phyloP scores from a whole-genome alignment of 2,797 vertebrate species.

The Trichosurus vulpecula region DNA sequence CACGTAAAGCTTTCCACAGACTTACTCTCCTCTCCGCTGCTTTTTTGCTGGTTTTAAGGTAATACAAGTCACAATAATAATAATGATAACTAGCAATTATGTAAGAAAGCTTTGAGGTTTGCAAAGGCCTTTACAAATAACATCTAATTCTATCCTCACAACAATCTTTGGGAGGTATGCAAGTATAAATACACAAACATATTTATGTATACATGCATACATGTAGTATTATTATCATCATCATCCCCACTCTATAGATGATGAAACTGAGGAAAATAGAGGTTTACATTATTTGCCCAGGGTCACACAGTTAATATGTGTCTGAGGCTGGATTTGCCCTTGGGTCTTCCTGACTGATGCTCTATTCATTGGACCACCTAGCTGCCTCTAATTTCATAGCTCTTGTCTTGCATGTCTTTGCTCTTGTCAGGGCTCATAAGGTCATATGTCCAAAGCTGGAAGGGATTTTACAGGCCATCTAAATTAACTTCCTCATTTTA shows the following conservation, averaged over 20 bases:
- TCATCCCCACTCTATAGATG: neutral
- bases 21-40: neutral
- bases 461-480: neutral
- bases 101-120: neutral
- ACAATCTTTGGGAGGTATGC: neutral
- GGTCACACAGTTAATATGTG: neutral
- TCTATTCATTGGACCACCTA: neutral
- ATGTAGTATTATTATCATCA: neutral
- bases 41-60: neutral
- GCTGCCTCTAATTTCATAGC: neutral
- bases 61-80: neutral
- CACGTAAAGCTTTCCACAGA: neutral
- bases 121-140: neutral
- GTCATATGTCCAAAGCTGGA: neutral
- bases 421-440: neutral
- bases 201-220: neutral
- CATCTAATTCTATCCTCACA: neutral
- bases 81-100: neutral
- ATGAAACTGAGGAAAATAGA: neutral
- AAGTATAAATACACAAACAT: neutral
- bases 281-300: neutral
- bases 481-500: neutral
- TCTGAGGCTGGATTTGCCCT: neutral
- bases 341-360: neutral
- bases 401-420: neutral